phyloP scores from a whole-genome alignment of 2,888 invertebrate genomes.

The Dioctria linearis region DNA sequence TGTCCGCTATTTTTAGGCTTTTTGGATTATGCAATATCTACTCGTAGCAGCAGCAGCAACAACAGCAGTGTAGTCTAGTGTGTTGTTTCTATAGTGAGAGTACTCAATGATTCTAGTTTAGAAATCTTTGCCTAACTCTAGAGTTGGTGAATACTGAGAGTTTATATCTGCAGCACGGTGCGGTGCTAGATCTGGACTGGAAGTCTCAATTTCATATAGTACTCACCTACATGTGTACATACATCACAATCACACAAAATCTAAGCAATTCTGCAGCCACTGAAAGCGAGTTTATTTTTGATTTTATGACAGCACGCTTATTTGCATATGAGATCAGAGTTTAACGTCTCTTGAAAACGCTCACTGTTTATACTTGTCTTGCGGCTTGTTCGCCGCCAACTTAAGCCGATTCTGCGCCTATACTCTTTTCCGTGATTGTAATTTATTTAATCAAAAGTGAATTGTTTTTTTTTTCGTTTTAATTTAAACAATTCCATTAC shows the following conservation, averaged over 20 bases:
- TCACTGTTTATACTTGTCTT: neutral
- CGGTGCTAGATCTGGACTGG: too few relatives aligned
- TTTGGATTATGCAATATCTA: slow-evolving; percentile 33
- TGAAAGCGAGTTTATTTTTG: slow-evolving; percentile 14
- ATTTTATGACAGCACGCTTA: slow-evolving; percentile 7
- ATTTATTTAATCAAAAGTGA: slow-evolving; percentile 46
- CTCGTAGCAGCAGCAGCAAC: too few relatives aligned
- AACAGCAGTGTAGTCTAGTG: slow-evolving; percentile 12
- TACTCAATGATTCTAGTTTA: slow-evolving; percentile 12
- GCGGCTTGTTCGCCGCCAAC: neutral
- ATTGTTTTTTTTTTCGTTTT: slow-evolving; percentile 28
- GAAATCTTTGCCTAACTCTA: slow-evolving; percentile 17
- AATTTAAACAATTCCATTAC: too few relatives aligned
- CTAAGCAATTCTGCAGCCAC: neutral
- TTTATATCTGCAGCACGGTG: neutral
- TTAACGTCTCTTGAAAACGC: neutral
- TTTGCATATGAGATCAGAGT: slow-evolving; percentile 21
- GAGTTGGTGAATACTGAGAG: neutral
- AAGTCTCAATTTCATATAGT: too few relatives aligned
- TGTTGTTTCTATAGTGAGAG: slow-evolving; percentile 15
- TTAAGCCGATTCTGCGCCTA: neutral
- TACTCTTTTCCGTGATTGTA: slow-evolving; percentile 38
- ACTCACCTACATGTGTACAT: too few relatives aligned
- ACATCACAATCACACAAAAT: too few relatives aligned
- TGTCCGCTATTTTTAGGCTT: slow-evolving; percentile 48